These are phyloP conservation scores for Polylopha cassiicola DNA, from an alignment of 2,888 invertebrate species.

Conservation along the genomic window DNA sequence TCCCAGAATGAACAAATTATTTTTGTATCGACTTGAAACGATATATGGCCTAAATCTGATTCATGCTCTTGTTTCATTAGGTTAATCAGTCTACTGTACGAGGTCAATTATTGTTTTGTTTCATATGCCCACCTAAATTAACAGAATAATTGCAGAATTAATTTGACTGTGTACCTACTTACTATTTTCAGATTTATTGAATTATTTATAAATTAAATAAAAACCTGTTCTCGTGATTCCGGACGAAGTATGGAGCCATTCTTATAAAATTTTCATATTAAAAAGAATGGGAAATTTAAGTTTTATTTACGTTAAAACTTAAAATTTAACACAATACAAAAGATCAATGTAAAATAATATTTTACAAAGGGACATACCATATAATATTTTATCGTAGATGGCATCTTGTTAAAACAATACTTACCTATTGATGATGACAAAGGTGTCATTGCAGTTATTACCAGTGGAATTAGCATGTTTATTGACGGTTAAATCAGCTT, in stretches of 20 bases:
- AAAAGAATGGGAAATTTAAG: too few relatives aligned
- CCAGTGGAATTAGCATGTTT: slow-evolving; percentile 23
- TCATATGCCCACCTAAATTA: slow-evolving; percentile 8
- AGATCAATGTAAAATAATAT: too few relatives aligned
- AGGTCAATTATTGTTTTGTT: slow-evolving; percentile 18
- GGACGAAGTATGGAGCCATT: too few relatives aligned
- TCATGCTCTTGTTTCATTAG: slow-evolving; percentile 17
- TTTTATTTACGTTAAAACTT: too few relatives aligned
- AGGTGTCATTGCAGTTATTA: slow-evolving; percentile 40
- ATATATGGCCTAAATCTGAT: slow-evolving; percentile 15
- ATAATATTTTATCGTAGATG: too few relatives aligned
- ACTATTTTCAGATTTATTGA: too few relatives aligned
- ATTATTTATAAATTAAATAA: too few relatives aligned
- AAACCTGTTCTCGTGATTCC: too few relatives aligned
- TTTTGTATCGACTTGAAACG: slow-evolving; percentile 5
- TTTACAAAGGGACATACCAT: too few relatives aligned
- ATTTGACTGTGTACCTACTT: neutral
- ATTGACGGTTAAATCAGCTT: slow-evolving; percentile 28
- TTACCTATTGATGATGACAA: slow-evolving; percentile 29
- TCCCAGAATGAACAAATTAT: slow-evolving; percentile 8
- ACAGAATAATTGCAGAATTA: neutral
- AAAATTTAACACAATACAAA: too few relatives aligned
- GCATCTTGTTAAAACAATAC: too few relatives aligned
- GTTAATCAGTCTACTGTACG: slow-evolving; percentile 13
- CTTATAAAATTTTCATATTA: too few relatives aligned